phyloP scores from a whole-genome alignment of 2,113 vertebrate genomes.

The Antechinus flavipes region DNA sequence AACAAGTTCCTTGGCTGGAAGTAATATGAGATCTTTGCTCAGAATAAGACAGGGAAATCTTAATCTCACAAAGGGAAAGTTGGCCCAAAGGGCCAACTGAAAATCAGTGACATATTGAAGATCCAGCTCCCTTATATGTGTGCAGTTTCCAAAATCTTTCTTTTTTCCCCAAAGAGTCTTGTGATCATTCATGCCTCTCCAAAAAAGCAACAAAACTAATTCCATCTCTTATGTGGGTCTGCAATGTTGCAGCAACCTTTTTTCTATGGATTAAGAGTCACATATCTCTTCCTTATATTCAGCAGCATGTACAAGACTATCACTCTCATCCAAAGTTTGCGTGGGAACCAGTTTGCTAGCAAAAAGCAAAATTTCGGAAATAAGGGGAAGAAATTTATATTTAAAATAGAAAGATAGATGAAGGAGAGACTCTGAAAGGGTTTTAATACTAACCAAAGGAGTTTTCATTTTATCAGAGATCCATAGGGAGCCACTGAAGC shows the following conservation, averaged over 20 bases:
- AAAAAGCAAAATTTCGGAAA: not conserved
- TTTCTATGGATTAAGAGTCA: not conserved
- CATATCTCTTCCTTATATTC: not conserved
- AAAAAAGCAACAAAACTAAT: not conserved
- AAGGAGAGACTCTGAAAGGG: not conserved
- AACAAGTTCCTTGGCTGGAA: not conserved
- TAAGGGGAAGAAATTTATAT: not conserved
- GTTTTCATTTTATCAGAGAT: not conserved
- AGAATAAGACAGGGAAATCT: not conserved
- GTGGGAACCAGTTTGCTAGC: not conserved
- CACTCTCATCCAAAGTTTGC: not conserved
- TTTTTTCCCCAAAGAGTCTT: not conserved
- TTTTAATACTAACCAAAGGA: not conserved
- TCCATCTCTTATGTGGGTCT: not conserved
- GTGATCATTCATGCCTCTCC: not conserved
- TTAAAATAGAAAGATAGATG: not conserved
- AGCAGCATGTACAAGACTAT: not conserved
- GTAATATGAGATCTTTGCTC: not conserved
- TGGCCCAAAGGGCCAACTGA: not conserved
- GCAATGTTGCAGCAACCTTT: not conserved
- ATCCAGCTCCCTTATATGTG: not conserved
- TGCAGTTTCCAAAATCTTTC: not conserved
- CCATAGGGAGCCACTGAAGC: not conserved
- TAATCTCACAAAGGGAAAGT: not conserved
- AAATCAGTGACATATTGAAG: not conserved